Percentiles rank a stretch among this genome's conserved stretches.
Conservation (phyloP, 2,888 invertebrate species). For the Acanthoscelides obtectus region DNA sequence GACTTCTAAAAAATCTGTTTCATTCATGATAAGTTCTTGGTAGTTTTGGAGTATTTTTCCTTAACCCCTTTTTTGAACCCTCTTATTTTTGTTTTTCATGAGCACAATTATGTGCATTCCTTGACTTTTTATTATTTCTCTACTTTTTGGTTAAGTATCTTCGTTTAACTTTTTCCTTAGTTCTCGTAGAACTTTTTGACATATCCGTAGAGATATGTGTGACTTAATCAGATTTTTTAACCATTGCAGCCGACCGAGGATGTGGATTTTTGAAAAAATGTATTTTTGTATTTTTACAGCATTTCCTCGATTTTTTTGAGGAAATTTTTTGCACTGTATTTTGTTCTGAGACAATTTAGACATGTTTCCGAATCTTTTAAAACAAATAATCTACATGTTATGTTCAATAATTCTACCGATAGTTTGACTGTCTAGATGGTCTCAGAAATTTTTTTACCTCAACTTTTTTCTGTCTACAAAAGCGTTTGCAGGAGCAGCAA, state of each 20-base stretch:
- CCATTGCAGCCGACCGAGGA: slow-evolving; percentile 47
- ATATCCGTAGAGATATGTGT: slow-evolving; percentile 48
- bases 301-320: slow-evolving; percentile 31
- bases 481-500: slow-evolving; percentile 50
- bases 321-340: slow-evolving; percentile 5
- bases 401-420: no score
- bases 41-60: slow-evolving; percentile 1
- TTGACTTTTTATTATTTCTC: slow-evolving; percentile 3
- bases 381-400: background rate
- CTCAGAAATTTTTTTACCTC: slow-evolving; percentile 18
- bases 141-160: slow-evolving; percentile 6
- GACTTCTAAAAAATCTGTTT: background rate
- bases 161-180: slow-evolving; percentile 12
- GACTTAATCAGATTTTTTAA: slow-evolving; percentile 43
- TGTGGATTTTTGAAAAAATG: slow-evolving; percentile 33
- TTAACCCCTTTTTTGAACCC: slow-evolving; percentile 4
- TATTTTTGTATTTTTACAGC: slow-evolving; percentile 39
- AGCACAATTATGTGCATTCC: background rate
- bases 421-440: slow-evolving; percentile 10
- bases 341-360: background rate
- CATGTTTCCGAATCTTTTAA: background rate
- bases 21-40: slow-evolving; percentile 1
- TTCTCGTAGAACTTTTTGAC: slow-evolving; percentile 38
- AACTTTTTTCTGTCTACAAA: slow-evolving; percentile 49
- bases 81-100: slow-evolving; percentile 5